These are phyloP conservation scores for Dryobota labecula DNA, from an alignment of 2,888 invertebrate species.

Conservation along the genomic window DNA sequence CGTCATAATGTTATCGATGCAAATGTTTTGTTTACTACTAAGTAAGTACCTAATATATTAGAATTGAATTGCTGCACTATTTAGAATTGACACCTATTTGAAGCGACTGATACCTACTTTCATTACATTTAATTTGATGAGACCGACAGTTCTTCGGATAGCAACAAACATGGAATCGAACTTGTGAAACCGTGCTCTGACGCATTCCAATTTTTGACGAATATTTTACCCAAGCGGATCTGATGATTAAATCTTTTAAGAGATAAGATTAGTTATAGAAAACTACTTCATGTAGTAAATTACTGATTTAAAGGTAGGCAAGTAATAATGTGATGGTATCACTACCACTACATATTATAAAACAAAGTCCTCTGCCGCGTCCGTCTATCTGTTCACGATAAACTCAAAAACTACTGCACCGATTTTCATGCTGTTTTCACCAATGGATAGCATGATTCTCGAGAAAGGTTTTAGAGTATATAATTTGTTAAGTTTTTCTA, in stretches of 20 bases:
- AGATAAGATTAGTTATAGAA: not conserved
- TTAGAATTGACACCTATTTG: not conserved
- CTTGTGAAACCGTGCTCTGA: not conserved
- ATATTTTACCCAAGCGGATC: not conserved
- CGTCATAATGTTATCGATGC: slow-evolving; percentile 17
- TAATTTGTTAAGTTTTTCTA: too few species aligned
- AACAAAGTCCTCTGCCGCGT: too few species aligned
- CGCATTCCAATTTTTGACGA: not conserved
- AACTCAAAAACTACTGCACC: too few species aligned
- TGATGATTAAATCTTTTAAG: not conserved
- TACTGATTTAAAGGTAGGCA: not conserved
- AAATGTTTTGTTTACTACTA: slow-evolving; percentile 17
- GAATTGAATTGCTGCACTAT: slow-evolving; percentile 1
- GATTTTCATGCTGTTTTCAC: too few species aligned
- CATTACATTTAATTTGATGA: too few species aligned
- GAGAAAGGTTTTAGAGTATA: too few species aligned
- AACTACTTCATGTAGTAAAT: not conserved
- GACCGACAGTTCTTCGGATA: not conserved
- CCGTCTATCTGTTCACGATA: too few species aligned
- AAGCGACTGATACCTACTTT: not conserved
- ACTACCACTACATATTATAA: too few species aligned
- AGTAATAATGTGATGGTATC: not conserved
- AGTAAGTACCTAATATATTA: not conserved
- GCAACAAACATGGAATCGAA: slow-evolving; percentile 18
- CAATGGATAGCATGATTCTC: too few species aligned